Conservation (phyloP, 2,113 vertebrate species). For the Tychaedon coryphoeus region DNA sequence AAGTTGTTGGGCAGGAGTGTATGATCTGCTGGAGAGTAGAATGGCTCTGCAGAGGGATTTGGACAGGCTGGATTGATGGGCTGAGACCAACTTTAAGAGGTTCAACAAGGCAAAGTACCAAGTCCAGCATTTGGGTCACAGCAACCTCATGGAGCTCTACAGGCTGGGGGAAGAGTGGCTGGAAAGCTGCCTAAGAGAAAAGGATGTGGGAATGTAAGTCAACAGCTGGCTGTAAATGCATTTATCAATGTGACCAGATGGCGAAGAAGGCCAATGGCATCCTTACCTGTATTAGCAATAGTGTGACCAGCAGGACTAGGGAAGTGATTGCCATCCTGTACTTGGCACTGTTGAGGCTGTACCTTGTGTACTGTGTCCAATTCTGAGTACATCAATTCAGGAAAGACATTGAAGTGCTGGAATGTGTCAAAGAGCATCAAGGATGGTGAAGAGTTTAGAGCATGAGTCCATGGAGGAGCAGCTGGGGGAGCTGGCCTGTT, state of each 20-base stretch:
- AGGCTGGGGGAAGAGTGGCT: neutral
- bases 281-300: neutral
- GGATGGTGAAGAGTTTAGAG: neutral
- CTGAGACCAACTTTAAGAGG: rapidly evolving
- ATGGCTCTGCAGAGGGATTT: neutral
- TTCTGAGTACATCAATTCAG: neutral
- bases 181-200: neutral
- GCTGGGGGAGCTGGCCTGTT: neutral
- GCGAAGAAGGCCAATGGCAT: neutral
- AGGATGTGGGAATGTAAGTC: neutral
- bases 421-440: neutral
- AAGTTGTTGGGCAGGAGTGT: neutral
- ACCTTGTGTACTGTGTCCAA: neutral
- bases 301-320: neutral
- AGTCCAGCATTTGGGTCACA: neutral
- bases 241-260: neutral
- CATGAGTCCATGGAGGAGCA: neutral
- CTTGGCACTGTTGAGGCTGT: neutral
- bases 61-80: neutral
- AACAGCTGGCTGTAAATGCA: neutral
- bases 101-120: neutral
- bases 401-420: neutral
- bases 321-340: neutral
- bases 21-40: neutral
- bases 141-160: neutral